Conservation (phyloP, 2,113 vertebrate species). For the Opisthocomus hoazin region DNA sequence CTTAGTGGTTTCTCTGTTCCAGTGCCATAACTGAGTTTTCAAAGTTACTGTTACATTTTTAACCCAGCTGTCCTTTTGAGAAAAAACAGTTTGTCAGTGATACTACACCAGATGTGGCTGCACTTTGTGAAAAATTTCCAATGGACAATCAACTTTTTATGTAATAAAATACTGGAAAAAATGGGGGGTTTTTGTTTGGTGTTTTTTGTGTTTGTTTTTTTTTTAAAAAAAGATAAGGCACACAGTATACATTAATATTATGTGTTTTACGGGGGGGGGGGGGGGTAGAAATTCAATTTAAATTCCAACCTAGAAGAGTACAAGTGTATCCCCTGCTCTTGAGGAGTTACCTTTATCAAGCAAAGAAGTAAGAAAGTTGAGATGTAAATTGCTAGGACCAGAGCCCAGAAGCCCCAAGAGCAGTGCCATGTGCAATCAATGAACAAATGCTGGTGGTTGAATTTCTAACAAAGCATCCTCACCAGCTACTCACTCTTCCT, state of each 20-base stretch:
- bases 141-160: constrained; percentile 26
- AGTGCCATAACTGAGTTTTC: neutral
- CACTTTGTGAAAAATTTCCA: neutral
- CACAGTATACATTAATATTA: too few relatives aligned
- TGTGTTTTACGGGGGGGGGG: too few relatives aligned
- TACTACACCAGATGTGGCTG: neutral
- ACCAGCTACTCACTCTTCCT: neutral
- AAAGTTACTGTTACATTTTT: neutral
- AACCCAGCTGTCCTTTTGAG: neutral
- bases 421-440: too few relatives aligned
- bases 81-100: neutral
- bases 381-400: neutral
- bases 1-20: neutral
- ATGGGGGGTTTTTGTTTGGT: neutral
- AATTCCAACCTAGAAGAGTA: neutral
- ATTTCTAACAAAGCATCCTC: neutral
- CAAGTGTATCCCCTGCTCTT: neutral
- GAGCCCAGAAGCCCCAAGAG: neutral
- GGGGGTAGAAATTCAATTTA: neutral
- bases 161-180: constrained; percentile 5
- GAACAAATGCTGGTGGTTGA: neutral
- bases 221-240: too few relatives aligned
- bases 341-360: neutral
- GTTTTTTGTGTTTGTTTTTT: too few relatives aligned
- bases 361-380: neutral